Base-by-base conservation (phyloP, 2,888 invertebrate species). In the Acleris emargana region DNA sequence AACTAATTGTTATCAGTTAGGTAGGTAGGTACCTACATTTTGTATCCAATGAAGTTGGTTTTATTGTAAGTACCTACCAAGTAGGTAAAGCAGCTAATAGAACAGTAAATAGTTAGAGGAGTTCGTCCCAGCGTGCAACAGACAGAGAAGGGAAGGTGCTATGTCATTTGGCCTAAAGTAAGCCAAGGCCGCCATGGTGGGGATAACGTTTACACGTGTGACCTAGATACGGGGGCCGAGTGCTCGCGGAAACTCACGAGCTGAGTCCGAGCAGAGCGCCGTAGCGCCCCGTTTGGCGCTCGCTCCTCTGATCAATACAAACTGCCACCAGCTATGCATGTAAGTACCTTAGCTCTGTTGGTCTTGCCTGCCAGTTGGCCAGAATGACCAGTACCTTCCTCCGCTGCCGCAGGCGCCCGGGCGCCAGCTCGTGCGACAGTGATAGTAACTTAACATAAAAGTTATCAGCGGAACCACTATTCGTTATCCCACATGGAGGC, bases 171-270 rank as follows among this genome's bases (percentile, higher is more conserved):
- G 81, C 76, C 71, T 77, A 82, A 89, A 90, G 88, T 91, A 91
- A 91, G 92, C 91, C 91, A 91, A 93, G 92, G 92, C 89, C 91
- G 88, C 79, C 71, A 77, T 86, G 84, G 90, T 80, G 90, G 91
- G 93, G 90, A 89, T 86, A 88, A 83, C 86, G 88, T 79, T 89
- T 88, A 91, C 93, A 93, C 93, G 93, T 93, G 93, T 93, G 93
- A 92, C 93, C 93, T 83, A 93, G 85, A 86, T 93, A 87, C 76
- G 69, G 71, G 68, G 71, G 69, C 85, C 89, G 90, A 89, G 72
- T 76, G 76, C 69, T 70, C 70, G 76, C 91, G 91, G 82, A 87
- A 80, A 79, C 75, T 68, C 71, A 78, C 90, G 91, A 90, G 72
- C 62, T 45, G 67, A 47, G 67, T 57, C 83, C 86, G 88, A 88